Evolutionary conservation across 2,113 vertebrate species (phyloP), one percentile per base, ranked within the genome.

Genomic region (Zosterops japonicus): DNA sequence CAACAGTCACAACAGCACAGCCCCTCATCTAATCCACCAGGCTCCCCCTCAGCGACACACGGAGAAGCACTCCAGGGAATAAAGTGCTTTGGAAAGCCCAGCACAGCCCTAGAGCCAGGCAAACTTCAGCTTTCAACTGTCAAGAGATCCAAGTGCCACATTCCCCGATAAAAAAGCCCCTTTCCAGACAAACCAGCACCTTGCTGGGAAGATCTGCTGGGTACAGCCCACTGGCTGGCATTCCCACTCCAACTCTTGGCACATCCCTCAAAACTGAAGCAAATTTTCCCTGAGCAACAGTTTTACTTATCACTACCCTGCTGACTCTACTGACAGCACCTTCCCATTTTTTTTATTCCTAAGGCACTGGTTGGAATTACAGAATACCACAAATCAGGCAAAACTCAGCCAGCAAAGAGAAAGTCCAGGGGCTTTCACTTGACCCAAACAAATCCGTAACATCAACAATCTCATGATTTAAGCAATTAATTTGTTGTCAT

Each of bases 391-490:
- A 33, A 68, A 52, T 12, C 41, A n/a, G 61, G 35, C 57, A 80
- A 47, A 89, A 82, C 91, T 25, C 77, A 72, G 36, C 35, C 77
- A 59, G 41, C 8, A 1, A 33, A 53, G 60, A 81, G 68, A 13
- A 21, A 2, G 0, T 47, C 49, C 74, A 28, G 47, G 64, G 67
- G 50, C 83, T 74, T 61, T 56, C 76, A 75, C 68, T 77, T 68
- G 92, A 96, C 93, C 94, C 90, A 93, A 96, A 93, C 90, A 88
- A 93, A 94, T 59, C 65, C 2, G 6, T 63, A 93, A 79, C 41
- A 61, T 59, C 94, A 92, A 87, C 31, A 35, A 61, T 64, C 93
- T 63, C 85, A 52, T 59, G 72, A 90, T 81, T 81, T 87, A 52
- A 78, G 75, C 86, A 46, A 41, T 5, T 28, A 60, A 83, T 71